Evolutionary conservation across 2,113 vertebrate genomes (phyloP), one percentile per base, ranked within the genome.

Genomic region (Dunckerocampus dactyliophorus): DNA sequence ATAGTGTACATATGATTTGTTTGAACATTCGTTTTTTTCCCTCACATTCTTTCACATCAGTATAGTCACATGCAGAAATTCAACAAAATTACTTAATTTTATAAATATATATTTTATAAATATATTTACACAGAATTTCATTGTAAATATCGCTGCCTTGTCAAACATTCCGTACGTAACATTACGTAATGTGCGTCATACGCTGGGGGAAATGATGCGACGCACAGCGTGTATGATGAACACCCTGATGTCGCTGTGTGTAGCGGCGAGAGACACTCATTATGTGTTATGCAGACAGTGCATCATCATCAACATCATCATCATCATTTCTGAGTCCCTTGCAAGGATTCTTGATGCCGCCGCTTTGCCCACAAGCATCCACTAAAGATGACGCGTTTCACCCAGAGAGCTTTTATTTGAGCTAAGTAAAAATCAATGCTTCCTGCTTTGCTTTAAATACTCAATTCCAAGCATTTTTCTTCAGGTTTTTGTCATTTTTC

Each of bases 221-320:
- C 31, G 8, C 8, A 34, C 31, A 34, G 31, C 3, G 8, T 34
- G 31, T 34, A 8, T 9, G 37, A 39, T 10, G 9, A 39, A 39
- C 37, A 12, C 37, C 37, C 37, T 39, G 24, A 28, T 5, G 24
- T 28, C 5, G 24, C 24, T 28, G n/a, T n/a, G n/a, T n/a, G n/a
- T n/a, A n/a, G 49, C 49, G 76, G 47, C 11, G 66, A 62, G 48
- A 63, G 73, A 77, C 58, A 7, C 52, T 65, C 28, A 65, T 56
- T 57, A 45, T 60, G 53, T 63, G 48, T 22, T 60, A 16, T n/a
- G 37, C 28, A 64, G 31, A 8, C 31, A 34, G 31, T 34, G 31
- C 5, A 4, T 2, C 31, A 34, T 34, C 31, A 34, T 34, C 31
- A 43, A 6, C 12, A 4, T 34, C 31, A 43, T 43, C 12, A 4